A percentile compares a stretch with the other conserved stretches of the same genome.
Conservation (phyloP, 2,888 invertebrate genomes). For the Athrips mouffetella region DNA sequence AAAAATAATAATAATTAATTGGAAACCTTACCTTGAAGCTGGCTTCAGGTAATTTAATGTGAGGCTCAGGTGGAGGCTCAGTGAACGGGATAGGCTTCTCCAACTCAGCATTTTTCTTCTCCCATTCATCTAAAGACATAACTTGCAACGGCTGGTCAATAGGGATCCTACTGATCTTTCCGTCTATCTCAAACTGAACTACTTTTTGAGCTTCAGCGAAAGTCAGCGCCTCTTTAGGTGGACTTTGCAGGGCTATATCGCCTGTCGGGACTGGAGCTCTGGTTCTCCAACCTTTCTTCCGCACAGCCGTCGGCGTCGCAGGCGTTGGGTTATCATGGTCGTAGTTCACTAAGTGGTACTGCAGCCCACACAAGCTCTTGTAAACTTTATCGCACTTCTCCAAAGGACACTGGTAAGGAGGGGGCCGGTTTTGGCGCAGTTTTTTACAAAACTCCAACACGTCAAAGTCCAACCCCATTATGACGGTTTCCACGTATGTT, state of each 20-base stretch:
- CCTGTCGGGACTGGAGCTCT: slow-evolving; percentile 80
- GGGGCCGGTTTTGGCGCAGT: slow-evolving; percentile 86
- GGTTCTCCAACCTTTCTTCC: slow-evolving; percentile 80
- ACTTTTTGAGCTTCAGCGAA: slow-evolving; percentile 91
- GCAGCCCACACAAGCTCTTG: slow-evolving; percentile 90
- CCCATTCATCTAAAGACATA: slow-evolving; percentile 83
- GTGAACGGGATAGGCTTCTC: slow-evolving; percentile 66
- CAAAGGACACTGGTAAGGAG: slow-evolving; percentile 92
- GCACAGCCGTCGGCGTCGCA: slow-evolving; percentile 79
- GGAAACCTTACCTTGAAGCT: slow-evolving; percentile 54
- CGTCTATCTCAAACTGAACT: slow-evolving; percentile 92
- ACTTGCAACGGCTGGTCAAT: slow-evolving; percentile 83
- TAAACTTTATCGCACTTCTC: slow-evolving; percentile 91
- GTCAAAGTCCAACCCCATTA: slow-evolving; percentile 91
- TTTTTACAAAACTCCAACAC: slow-evolving; percentile 91
- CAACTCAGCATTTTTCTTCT: slow-evolving; percentile 64
- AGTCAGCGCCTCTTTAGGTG: slow-evolving; percentile 84
- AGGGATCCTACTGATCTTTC: slow-evolving; percentile 82
- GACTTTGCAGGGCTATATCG: slow-evolving; percentile 70
- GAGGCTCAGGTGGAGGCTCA: slow-evolving; percentile 64
- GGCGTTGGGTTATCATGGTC: slow-evolving; percentile 89
- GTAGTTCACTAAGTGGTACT: slow-evolving; percentile 90
- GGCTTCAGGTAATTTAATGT: slow-evolving; percentile 69
- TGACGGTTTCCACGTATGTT: neutral
- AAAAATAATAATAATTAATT: slow-evolving; percentile 15